Base-by-base conservation (phyloP, 1,140 invertebrate species). In the Aphis craccivora region DNA sequence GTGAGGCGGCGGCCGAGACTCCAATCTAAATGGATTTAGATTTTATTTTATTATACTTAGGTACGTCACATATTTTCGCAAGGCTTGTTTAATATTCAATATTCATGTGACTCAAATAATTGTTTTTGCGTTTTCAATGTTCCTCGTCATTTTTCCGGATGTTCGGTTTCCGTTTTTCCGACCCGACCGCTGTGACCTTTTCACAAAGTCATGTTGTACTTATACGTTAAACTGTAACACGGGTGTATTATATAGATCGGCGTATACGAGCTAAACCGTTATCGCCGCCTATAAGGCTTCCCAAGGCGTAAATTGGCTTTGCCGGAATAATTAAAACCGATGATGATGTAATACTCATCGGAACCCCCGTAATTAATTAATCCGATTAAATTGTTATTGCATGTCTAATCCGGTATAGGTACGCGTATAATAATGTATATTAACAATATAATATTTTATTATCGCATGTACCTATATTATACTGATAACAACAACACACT, bases 301-400 rank as follows among this genome's bases (percentile, higher is more conserved):
- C 25, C n/a, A n/a, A 53, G 35, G 81, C 91, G 91, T 93, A 35
- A 93, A 93, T 93, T 93, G 91, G 91, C 76, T 93, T 93, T 83
- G 48, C 7, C 48, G 25, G 91, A 93, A 55, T 93, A 93, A 93
- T 93, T 93, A 93, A 93, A 93, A 93, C 43, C 37, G 81, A 55
- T 93, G 81, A 55, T 93, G 91, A 93, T 83, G 67, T 83, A 91
- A 91, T 40, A 40, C 90, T 48, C 43, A 35, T 35, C 67, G 30
- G 22, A 51, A 83, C 67, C 90, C 43, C 35, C 40, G 55, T 90
- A 90, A 91, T 91, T 90, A 90, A 91, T 91, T 83, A 91, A 91
- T 91, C 90, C 90, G 60, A 91, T 91, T 91, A 60, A 60, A 60
- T 76, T 37, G 45, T 91, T 91, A 45, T 81, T 91, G 37, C 67